These are phyloP conservation scores for Tor tambroides DNA, from an alignment of 2,113 vertebrate species.

Conservation along the genomic window DNA sequence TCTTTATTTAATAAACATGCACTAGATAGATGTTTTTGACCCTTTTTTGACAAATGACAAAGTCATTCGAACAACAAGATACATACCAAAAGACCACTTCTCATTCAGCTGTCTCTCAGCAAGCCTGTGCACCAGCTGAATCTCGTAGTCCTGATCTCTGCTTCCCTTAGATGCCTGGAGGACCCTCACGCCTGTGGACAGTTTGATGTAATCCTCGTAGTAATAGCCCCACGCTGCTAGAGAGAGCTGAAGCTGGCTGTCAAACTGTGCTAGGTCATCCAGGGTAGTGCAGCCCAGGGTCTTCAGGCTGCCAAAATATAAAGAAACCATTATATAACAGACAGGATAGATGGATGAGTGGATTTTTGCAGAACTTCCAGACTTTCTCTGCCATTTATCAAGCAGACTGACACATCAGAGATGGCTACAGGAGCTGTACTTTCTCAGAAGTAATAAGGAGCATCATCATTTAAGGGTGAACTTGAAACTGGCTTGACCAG, in stretches of 20 bases:
- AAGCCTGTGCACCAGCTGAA: conserved; percentile 79
- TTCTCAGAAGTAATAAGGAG: neutral
- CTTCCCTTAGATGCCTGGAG: conserved; percentile 75
- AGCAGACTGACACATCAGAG: neutral
- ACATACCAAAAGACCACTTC: conserved; percentile 82
- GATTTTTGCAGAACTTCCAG: neutral
- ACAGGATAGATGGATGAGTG: neutral
- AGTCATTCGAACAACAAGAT: neutral
- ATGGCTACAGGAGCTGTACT: neutral
- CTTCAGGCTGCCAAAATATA: conserved; percentile 70
- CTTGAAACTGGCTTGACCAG: too few species aligned
- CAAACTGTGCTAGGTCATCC: conserved; percentile 79
- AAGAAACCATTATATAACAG: neutral
- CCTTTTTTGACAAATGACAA: too few species aligned
- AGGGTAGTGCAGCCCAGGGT: conserved; percentile 77
- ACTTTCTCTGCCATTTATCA: conserved; percentile 5
- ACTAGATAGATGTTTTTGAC: too few species aligned
- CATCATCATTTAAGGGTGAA: too few species aligned
- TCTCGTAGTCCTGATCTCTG: conserved; percentile 80
- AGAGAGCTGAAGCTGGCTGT: conserved; percentile 78
- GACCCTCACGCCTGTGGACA: conserved; percentile 78
- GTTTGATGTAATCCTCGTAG: conserved; percentile 80
- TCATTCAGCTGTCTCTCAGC: conserved; percentile 79
- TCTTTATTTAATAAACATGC: too few species aligned
- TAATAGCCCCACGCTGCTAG: conserved; percentile 80